Conservation (phyloP, 1,140 invertebrate species). For the Drosophila elegans region DNA sequence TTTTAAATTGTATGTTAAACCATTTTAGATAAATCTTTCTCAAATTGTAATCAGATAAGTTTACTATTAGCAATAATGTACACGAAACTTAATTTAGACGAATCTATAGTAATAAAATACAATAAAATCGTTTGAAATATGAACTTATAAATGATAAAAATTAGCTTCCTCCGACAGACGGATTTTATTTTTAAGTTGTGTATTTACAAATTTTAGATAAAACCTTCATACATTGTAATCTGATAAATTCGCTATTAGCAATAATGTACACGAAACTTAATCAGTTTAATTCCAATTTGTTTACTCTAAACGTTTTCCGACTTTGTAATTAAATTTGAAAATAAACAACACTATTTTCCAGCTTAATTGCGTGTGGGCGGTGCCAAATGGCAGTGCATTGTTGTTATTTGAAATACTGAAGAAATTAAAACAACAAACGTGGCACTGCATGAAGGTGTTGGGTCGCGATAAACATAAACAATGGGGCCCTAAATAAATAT, state of each 20-base stretch:
- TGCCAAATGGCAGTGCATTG: constrained; percentile 38
- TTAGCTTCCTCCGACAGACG: too few species aligned
- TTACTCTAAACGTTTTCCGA: constrained; percentile 20
- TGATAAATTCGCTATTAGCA: constrained; percentile 17
- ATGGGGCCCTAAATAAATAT: constrained; percentile 61
- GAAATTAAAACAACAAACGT: constrained; percentile 31
- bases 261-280: constrained; percentile 32
- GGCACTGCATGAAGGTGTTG: constrained; percentile 34
- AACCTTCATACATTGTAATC: constrained; percentile 3
- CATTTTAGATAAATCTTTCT: too few species aligned
- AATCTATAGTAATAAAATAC: too few species aligned
- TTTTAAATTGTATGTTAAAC: too few species aligned
- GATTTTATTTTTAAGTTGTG: not conserved
- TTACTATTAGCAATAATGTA: too few species aligned
- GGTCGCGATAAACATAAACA: constrained; percentile 47
- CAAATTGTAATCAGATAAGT: too few species aligned
- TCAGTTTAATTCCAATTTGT: constrained; percentile 31
- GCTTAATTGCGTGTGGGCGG: constrained; percentile 35
- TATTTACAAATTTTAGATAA: not conserved
- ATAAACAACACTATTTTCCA: constrained; percentile 42
- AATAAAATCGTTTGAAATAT: too few species aligned
- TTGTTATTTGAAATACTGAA: constrained; percentile 46
- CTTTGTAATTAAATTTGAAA: constrained; percentile 50
- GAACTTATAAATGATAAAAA: not conserved
- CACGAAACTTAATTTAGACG: too few species aligned